These are phyloP conservation scores for Elgaria multicarinata DNA, from an alignment of 2,113 vertebrate species.

Conservation along the genomic window DNA sequence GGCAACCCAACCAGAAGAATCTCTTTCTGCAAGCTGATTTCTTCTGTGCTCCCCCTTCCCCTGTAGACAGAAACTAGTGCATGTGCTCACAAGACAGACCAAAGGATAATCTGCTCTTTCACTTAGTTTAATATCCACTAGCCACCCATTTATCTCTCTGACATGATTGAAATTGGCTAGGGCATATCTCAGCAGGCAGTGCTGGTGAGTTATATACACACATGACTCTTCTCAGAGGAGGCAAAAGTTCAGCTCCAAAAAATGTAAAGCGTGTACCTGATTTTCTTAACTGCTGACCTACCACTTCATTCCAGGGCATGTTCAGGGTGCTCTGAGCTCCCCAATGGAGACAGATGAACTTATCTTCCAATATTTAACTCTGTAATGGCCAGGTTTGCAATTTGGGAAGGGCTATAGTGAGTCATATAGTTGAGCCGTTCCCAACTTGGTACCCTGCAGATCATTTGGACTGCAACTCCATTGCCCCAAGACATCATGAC, in stretches of 20 bases:
- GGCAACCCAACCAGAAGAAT: neutral
- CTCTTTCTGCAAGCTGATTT: neutral
- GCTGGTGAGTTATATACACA: neutral
- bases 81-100: neutral
- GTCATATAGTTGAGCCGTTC: neutral
- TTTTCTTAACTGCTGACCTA: conserved; percentile 17
- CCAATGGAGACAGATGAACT: neutral
- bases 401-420: neutral
- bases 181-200: neutral
- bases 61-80: neutral
- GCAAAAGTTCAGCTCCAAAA: conserved; percentile 11
- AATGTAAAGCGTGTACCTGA: conserved; percentile 1
- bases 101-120: conserved; percentile 16
- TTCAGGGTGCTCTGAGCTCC: neutral
- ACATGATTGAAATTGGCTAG: conserved; percentile 3
- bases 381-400: no score
- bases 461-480: no score
- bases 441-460: neutral
- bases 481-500: neutral
- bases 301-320: neutral
- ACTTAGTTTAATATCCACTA: conserved; percentile 21
- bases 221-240: neutral
- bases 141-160: conserved; percentile 12
- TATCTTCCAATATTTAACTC: neutral
- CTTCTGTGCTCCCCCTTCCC: accelerated